These are phyloP conservation scores for Eustalomyia histrio DNA, from an alignment of 2,888 invertebrate species.

Conservation along the genomic window DNA sequence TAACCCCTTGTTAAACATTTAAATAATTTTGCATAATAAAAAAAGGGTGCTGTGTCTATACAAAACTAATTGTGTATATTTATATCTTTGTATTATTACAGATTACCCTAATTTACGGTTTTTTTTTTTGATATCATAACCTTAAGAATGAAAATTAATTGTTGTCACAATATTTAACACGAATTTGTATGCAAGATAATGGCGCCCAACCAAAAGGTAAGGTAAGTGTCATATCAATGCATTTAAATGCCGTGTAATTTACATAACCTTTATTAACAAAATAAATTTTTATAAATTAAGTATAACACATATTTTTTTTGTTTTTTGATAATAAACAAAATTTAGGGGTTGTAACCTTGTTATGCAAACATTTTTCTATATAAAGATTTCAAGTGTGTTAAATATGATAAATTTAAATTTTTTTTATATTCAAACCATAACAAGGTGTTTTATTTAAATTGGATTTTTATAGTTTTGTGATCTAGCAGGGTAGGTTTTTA, in stretches of 20 bases:
- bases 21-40: slow-evolving; percentile 62
- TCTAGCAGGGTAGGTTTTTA: slow-evolving; percentile 13
- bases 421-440: slow-evolving; percentile 38
- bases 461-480: slow-evolving; percentile 2
- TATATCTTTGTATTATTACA: background rate
- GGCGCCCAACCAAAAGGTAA: slow-evolving; percentile 32
- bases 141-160: slow-evolving; percentile 40
- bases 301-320: background rate
- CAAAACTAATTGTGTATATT: slow-evolving; percentile 22
- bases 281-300: background rate
- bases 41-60: slow-evolving; percentile 45
- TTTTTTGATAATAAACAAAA: slow-evolving; percentile 25
- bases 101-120: slow-evolving; percentile 21
- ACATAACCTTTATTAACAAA: slow-evolving; percentile 66
- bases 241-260: slow-evolving; percentile 66
- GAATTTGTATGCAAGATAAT: background rate
- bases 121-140: slow-evolving; percentile 41
- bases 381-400: slow-evolving; percentile 10
- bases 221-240: slow-evolving; percentile 36
- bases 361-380: slow-evolving; percentile 22
- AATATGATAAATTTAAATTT: slow-evolving; percentile 40
- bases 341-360: slow-evolving; percentile 50
- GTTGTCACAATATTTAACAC: slow-evolving; percentile 54
- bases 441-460: slow-evolving; percentile 63
- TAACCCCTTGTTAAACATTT: slow-evolving; percentile 48